Evolutionary conservation across 2,113 vertebrate genomes (phyloP).

Genomic region (Hystrix brachyura): DNA sequence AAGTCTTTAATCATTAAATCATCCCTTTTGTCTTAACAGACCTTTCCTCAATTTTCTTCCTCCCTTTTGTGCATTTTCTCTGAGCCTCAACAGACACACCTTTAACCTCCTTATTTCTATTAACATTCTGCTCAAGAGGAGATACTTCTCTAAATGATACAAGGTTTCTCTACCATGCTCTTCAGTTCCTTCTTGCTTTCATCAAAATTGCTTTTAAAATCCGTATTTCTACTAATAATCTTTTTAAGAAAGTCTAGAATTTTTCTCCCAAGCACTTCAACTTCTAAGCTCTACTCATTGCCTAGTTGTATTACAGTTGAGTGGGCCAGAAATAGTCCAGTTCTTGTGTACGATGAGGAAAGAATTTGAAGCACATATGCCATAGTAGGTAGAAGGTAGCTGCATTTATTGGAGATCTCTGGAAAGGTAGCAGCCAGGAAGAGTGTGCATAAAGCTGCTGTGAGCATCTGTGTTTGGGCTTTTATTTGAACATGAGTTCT

Average conservation of each 20-base stretch:
- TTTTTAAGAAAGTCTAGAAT: neutral
- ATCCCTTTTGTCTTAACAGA: neutral
- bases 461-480: too few species aligned
- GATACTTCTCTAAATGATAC: neutral
- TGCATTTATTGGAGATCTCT: too few species aligned
- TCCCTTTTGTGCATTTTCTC: neutral
- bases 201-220: neutral
- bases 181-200: neutral
- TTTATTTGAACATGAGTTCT: neutral
- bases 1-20: neutral
- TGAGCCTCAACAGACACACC: neutral
- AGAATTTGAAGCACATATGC: too few species aligned
- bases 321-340: too few species aligned
- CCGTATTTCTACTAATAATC: neutral
- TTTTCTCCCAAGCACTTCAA: neutral
- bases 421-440: too few species aligned
- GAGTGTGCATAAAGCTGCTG: too few species aligned
- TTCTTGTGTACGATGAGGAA: too few species aligned
- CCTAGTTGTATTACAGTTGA: neutral
- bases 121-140: neutral
- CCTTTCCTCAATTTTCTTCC: neutral
- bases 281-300: neutral
- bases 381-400: too few species aligned
- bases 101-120: neutral
- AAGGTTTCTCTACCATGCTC: neutral